Conservation (phyloP, 1,140 invertebrate species). For the Dolichoris vasculosae region DNA sequence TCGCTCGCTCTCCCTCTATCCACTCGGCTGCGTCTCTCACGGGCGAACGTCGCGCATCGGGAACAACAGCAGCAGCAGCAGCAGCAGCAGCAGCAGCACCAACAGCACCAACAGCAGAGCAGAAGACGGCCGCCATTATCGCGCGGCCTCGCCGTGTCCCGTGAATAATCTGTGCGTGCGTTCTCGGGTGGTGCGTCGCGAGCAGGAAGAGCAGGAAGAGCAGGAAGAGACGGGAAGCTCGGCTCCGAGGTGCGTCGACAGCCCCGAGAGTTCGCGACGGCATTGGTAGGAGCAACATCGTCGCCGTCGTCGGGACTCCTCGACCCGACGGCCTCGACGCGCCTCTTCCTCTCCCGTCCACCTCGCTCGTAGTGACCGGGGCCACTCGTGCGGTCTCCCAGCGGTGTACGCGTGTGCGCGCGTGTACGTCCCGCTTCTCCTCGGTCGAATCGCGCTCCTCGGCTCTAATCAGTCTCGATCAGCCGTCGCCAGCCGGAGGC, state of each 20-base stretch:
- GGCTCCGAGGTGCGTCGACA: background rate
- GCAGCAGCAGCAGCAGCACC: background rate
- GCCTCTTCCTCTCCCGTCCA: background rate
- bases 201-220: background rate
- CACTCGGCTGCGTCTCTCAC: background rate
- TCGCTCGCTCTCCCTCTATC: background rate
- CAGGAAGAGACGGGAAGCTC: background rate
- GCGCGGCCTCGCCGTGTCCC: conserved; percentile 29
- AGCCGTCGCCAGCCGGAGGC: background rate
- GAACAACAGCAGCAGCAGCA: background rate
- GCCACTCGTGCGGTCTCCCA: background rate
- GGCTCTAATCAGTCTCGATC: conserved; percentile 11
- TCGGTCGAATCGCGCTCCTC: background rate
- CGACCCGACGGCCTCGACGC: too few species aligned
- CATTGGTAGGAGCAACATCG: too few species aligned
- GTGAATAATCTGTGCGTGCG: conserved; percentile 12
- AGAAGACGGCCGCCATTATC: conserved; percentile 50
- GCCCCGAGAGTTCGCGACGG: background rate
- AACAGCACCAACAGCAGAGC: too few species aligned
- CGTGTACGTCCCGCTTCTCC: background rate
- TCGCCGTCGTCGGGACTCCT: too few species aligned
- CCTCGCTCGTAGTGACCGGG: background rate
- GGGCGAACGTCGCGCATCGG: background rate
- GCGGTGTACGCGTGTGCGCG: background rate
- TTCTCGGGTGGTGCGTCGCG: background rate